phyloP scores from a whole-genome alignment of 1,140 invertebrate genomes.

The Zelostemma sp. region DNA sequence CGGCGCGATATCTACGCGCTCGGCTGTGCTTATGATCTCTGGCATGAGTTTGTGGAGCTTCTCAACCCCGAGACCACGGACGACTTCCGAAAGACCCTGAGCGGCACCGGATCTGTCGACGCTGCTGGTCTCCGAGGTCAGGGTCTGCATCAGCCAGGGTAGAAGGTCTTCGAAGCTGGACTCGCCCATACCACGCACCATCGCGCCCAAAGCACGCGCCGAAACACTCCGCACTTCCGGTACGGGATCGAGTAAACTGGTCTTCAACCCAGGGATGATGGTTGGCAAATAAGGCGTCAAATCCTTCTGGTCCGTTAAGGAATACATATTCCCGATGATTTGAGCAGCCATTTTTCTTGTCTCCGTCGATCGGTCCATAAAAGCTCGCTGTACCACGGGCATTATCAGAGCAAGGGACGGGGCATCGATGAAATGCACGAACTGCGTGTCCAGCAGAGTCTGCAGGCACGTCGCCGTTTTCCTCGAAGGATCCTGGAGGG shows the following conservation, averaged over 20 bases:
- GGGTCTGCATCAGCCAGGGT: constrained; percentile 98
- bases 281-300: constrained; percentile 95
- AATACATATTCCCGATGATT: constrained; percentile 99
- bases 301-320: constrained; percentile 98
- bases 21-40: constrained; percentile 96
- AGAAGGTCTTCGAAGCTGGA: constrained; percentile 94
- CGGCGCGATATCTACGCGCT: constrained; percentile 93
- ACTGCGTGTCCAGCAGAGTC: constrained; percentile 95
- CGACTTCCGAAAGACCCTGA: constrained; percentile 95
- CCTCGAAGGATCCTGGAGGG: constrained; percentile 96
- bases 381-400: constrained; percentile 98
- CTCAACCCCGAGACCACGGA: constrained; percentile 94
- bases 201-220: constrained; percentile 94
- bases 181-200: constrained; percentile 98
- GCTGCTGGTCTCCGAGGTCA: constrained; percentile 95
- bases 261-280: constrained; percentile 97
- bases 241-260: constrained; percentile 96
- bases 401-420: constrained; percentile 98
- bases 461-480: constrained; percentile 94
- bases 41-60: constrained; percentile 98
- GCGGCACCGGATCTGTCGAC: constrained; percentile 98
- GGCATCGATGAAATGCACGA: constrained; percentile 99
- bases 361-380: constrained; percentile 96
- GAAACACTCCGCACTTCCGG: constrained; percentile 96
- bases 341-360: constrained; percentile 99